phyloP scores from a whole-genome alignment of 2,113 vertebrate genomes.

The Leuciscus idus region DNA sequence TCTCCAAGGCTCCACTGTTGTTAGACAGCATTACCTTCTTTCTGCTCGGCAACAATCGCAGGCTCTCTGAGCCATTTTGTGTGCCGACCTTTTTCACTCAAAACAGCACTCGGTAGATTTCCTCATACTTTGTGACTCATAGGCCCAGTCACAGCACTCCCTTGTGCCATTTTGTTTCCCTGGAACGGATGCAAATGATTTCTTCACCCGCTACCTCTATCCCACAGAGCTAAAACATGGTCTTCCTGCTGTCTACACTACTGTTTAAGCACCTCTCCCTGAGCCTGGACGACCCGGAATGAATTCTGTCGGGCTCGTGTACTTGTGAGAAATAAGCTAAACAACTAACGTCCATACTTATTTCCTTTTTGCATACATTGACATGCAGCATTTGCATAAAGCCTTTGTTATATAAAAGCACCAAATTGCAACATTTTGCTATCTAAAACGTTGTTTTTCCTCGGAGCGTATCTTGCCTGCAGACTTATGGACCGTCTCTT shows the following conservation, averaged over 20 bases:
- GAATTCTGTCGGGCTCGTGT: not conserved
- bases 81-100: not conserved
- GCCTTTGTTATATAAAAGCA: constrained; percentile 47
- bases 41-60: constrained; percentile 3
- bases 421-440: constrained; percentile 43
- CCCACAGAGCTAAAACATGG: constrained; percentile 45
- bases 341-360: constrained; percentile 37
- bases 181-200: constrained; percentile 42
- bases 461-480: constrained; percentile 53
- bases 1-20: not conserved
- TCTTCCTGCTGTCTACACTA: constrained; percentile 47
- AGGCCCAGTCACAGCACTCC: constrained; percentile 45
- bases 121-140: constrained; percentile 53
- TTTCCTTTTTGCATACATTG: constrained; percentile 44
- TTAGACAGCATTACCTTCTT: constrained; percentile 8
- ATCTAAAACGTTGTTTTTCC: constrained; percentile 26
- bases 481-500: constrained; percentile 56
- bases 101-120: constrained; percentile 40
- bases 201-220: constrained; percentile 20
- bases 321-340: constrained; percentile 15
- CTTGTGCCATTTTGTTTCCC: constrained; percentile 49
- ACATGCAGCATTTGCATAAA: constrained; percentile 43
- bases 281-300: constrained; percentile 27
- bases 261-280: constrained; percentile 13
- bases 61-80: not conserved